Evolutionary conservation across 2,797 vertebrate genomes (phyloP), one percentile per base, ranked within the genome.

Genomic region (Urocyon cinereoargenteus): DNA sequence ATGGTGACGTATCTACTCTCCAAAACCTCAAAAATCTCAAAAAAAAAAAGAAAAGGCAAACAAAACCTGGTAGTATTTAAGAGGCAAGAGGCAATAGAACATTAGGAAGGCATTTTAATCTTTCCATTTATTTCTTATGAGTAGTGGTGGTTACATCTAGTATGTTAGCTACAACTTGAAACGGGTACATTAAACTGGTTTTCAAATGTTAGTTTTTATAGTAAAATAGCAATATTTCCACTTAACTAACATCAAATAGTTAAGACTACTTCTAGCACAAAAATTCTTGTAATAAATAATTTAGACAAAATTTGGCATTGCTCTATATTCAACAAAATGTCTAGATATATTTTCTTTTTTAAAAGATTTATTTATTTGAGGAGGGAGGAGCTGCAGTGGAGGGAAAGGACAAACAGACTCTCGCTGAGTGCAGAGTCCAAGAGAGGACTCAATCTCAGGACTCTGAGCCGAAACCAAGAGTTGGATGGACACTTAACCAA

Each of bases 261-360:
- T 62, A 68, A 89, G 5, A 72, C 12, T 7, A 86, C 3, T 11
- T 88, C 53, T 88, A 86, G 51, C 55, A 34, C 3, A 79, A 68
- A 94, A 86, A 92, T 75, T 94, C 13, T 21, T 72, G 12, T 26
- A 15, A 61, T 49, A 84, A 96, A 86, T 64, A 77, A 85, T 51
- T 59, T 22, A 87, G 53, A 91, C 31, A 62, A 89, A 62, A 79
- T 12, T 16, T 97, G 1, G 28, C 61, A 73, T 57, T 87, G 55
- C 13, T 81, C 15, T 51, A 26, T 18, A 68, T 68, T 75, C 24
- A 81, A 75, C 16, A 84, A 89, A 68, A 62, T 88, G 3, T 85
- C 59, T 13, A 61, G 4, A 59, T 53, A 77, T 31, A 62, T 34
- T 68, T 68, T 68, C 66, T 68, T 34, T 68, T 57, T 68, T 68